phyloP scores from a whole-genome alignment of 1,140 invertebrate genomes.

The Drosophila virilis region DNA sequence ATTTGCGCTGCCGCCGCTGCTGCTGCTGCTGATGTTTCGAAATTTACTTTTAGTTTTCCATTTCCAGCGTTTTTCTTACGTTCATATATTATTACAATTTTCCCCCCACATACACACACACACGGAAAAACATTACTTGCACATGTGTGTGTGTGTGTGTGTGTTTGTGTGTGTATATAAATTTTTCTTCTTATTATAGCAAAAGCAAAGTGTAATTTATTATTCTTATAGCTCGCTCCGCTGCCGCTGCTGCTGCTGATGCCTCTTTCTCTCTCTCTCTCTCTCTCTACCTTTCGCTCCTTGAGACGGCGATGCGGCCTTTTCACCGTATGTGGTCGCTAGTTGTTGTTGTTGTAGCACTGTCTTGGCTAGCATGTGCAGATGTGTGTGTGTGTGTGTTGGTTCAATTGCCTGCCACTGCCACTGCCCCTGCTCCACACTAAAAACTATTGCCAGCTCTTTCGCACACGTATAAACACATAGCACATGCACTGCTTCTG shows the following conservation, averaged over 20 bases:
- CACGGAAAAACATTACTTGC: slow-evolving; percentile 58
- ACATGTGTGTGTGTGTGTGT: slow-evolving; percentile 50
- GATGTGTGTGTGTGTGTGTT: slow-evolving; percentile 46
- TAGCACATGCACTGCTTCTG: slow-evolving; percentile 37
- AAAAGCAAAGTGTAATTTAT: slow-evolving; percentile 84
- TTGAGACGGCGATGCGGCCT: slow-evolving; percentile 69
- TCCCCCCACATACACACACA: slow-evolving; percentile 61
- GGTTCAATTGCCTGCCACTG: slow-evolving; percentile 61
- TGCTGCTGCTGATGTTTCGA: slow-evolving; percentile 43
- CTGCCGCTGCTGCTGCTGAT: slow-evolving; percentile 27
- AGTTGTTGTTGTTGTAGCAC: slow-evolving; percentile 51
- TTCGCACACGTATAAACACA: slow-evolving; percentile 35
- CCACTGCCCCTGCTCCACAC: slow-evolving; percentile 45
- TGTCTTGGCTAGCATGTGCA: slow-evolving; percentile 58
- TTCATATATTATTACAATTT: slow-evolving; percentile 83
- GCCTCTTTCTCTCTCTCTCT: slow-evolving; percentile 11
- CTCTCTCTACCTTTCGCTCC: slow-evolving; percentile 65
- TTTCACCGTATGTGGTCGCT: slow-evolving; percentile 80
- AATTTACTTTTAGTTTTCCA: slow-evolving; percentile 65
- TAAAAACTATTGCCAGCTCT: slow-evolving; percentile 52
- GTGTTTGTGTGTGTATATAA: slow-evolving; percentile 64
- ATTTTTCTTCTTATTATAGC: slow-evolving; percentile 83
- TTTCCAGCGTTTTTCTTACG: slow-evolving; percentile 62
- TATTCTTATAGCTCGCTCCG: slow-evolving; percentile 81
- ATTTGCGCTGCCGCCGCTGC: slow-evolving; percentile 23